Evolutionary conservation across 2,797 vertebrate genomes (phyloP).

Genomic region (Echiichthys vipera): DNA sequence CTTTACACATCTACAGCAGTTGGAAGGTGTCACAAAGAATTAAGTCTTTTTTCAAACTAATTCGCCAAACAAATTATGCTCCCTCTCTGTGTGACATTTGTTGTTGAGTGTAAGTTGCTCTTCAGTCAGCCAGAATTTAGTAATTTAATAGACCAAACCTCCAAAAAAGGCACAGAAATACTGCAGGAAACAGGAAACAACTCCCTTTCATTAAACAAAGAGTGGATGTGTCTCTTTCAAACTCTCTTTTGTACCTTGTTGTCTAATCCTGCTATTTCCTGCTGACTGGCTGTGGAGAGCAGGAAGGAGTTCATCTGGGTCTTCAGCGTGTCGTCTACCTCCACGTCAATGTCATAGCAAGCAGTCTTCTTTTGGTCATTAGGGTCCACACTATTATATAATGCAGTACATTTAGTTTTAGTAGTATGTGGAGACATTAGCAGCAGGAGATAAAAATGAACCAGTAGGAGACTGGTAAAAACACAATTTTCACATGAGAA

Average conservation of each 20-base stretch:
- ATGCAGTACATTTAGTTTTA: neutral
- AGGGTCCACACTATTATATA: conserved; percentile 90
- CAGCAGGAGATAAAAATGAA: neutral
- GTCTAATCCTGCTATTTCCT: conserved; percentile 98
- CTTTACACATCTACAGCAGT: neutral
- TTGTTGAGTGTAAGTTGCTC: neutral
- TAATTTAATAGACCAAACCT: neutral
- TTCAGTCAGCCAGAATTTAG: neutral
- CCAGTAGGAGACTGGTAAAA: neutral
- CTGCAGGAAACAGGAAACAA: conserved; percentile 24
- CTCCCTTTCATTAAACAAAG: neutral
- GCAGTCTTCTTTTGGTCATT: conserved; percentile 99
- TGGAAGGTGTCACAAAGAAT: neutral
- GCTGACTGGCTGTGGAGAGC: conserved; percentile 97
- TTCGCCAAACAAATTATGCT: neutral
- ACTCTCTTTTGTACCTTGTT: conserved; percentile 89
- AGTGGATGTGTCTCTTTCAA: neutral
- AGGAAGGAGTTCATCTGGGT: conserved; percentile 99
- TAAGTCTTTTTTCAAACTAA: neutral
- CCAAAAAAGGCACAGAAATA: neutral
- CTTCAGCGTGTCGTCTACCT: conserved; percentile 98
- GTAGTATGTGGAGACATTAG: neutral
- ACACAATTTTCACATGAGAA: neutral
- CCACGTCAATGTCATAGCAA: conserved; percentile 98
- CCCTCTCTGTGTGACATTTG: neutral